phyloP scores from a whole-genome alignment of 2,888 invertebrate genomes.

The Cryptocheilus praepositus region DNA sequence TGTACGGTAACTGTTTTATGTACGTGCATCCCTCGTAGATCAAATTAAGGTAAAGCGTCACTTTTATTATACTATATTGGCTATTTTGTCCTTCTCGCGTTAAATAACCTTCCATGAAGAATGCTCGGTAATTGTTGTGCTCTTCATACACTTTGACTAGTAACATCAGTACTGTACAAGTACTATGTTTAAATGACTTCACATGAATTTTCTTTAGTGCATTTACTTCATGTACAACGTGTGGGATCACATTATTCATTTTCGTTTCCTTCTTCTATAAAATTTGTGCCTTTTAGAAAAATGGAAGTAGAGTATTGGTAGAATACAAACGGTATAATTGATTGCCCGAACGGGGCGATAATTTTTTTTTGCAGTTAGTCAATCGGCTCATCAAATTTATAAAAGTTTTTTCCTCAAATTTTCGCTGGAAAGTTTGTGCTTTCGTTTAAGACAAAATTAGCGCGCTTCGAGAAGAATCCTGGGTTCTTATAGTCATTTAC shows the following conservation, averaged over 20 bases:
- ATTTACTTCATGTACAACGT: conserved; percentile 28
- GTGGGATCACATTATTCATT: conserved; percentile 24
- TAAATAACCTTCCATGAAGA: conserved; percentile 30
- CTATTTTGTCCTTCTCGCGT: conserved; percentile 10
- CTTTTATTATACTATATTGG: conserved; percentile 21
- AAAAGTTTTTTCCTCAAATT: conserved; percentile 30
- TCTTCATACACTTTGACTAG: conserved; percentile 36
- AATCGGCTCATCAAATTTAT: conserved; percentile 30
- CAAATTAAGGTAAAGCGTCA: conserved; percentile 8
- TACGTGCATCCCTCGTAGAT: conserved; percentile 27
- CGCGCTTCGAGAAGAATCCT: background rate
- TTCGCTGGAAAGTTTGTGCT: too few species aligned
- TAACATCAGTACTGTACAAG: conserved; percentile 24
- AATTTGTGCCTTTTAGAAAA: conserved; percentile 58
- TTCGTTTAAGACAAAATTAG: background rate
- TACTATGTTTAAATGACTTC: conserved; percentile 33
- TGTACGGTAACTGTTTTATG: conserved; percentile 35
- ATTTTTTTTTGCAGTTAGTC: conserved; percentile 21
- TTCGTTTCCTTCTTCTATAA: conserved; percentile 40
- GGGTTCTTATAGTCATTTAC: background rate
- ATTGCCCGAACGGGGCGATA: conserved; percentile 38
- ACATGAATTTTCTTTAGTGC: conserved; percentile 20
- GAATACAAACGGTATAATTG: conserved; percentile 53
- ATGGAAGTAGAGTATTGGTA: conserved; percentile 48
- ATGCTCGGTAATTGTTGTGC: conserved; percentile 36